Percentiles rank a stretch among this genome's conserved stretches.
Evolutionary conservation across 2,888 invertebrate species (phyloP).

Genomic region (Opisthograptis luteolata): DNA sequence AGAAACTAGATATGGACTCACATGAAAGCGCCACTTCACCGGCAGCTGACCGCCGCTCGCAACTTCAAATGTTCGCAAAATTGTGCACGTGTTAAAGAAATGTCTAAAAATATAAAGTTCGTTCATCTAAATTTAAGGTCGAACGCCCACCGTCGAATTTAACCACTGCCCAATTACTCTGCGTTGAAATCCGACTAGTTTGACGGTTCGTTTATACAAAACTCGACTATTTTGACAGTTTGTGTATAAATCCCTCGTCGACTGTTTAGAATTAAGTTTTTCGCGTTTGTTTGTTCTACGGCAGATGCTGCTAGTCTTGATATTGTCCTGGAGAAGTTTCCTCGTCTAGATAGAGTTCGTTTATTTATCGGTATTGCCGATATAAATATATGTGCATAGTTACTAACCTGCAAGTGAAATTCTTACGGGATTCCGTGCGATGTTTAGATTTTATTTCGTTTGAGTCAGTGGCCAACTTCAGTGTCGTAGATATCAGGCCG

Average conservation of each 20-base stretch:
- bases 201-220: slow-evolving; percentile 29
- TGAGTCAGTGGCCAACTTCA: no score
- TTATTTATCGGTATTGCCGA: slow-evolving; percentile 11
- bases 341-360: slow-evolving; percentile 6
- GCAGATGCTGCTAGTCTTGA: slow-evolving; percentile 39
- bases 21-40: neutral
- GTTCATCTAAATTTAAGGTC: slow-evolving; percentile 61
- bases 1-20: neutral
- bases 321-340: slow-evolving; percentile 20
- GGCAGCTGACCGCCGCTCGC: slow-evolving; percentile 24
- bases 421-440: slow-evolving; percentile 13
- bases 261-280: slow-evolving; percentile 70
- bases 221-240: slow-evolving; percentile 35
- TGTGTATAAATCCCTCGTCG: slow-evolving; percentile 74
- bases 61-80: slow-evolving; percentile 58
- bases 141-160: slow-evolving; percentile 34
- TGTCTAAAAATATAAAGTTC: slow-evolving; percentile 76
- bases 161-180: slow-evolving; percentile 40
- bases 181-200: slow-evolving; percentile 10
- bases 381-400: slow-evolving; percentile 1
- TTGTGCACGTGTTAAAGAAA: slow-evolving; percentile 60
- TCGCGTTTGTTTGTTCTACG: slow-evolving; percentile 50
- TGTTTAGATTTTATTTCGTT: no score
- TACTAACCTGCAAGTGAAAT: neutral
- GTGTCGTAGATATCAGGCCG: no score